These are phyloP conservation scores for Motacilla alba DNA, from an alignment of 2,113 vertebrate species.

Conservation along the genomic window DNA sequence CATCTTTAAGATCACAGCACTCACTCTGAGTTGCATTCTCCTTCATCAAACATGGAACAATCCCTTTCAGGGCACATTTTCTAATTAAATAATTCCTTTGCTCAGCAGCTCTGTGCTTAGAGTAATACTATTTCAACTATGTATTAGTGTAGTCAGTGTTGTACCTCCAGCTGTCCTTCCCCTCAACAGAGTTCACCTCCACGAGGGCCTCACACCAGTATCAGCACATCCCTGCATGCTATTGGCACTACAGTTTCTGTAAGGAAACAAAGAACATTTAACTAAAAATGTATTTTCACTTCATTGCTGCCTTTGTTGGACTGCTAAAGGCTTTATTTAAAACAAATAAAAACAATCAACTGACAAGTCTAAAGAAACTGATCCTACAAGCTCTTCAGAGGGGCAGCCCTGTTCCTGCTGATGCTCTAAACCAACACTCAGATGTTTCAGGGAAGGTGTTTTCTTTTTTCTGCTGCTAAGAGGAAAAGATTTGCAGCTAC, in stretches of 20 bases:
- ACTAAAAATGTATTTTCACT: not conserved
- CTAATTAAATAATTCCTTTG: not conserved
- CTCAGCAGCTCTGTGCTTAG: not conserved
- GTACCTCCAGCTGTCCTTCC: not conserved
- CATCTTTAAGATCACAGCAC: not conserved
- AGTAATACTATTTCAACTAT: not conserved
- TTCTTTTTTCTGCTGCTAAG: not conserved
- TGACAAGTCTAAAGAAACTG: not conserved
- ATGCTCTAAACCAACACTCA: not conserved
- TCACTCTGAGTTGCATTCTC: not conserved
- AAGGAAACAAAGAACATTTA: not conserved
- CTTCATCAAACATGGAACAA: not conserved
- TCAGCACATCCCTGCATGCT: not conserved
- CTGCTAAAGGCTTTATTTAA: not conserved
- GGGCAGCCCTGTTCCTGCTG: not conserved
- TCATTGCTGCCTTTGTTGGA: not conserved
- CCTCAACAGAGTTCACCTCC: not conserved
- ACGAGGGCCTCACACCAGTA: rapidly evolving
- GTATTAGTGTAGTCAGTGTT: not conserved
- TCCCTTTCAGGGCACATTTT: not conserved
- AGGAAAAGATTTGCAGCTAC: not conserved
- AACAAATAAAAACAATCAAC: not conserved
- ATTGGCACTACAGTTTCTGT: not conserved
- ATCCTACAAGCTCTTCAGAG: not conserved
- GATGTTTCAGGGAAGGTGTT: not conserved